Percentiles rank a stretch among this genome's conserved stretches.
These are phyloP conservation scores for Thripadectes ignobilis DNA, from an alignment of 2,797 vertebrate genomes.

Conservation along the genomic window DNA sequence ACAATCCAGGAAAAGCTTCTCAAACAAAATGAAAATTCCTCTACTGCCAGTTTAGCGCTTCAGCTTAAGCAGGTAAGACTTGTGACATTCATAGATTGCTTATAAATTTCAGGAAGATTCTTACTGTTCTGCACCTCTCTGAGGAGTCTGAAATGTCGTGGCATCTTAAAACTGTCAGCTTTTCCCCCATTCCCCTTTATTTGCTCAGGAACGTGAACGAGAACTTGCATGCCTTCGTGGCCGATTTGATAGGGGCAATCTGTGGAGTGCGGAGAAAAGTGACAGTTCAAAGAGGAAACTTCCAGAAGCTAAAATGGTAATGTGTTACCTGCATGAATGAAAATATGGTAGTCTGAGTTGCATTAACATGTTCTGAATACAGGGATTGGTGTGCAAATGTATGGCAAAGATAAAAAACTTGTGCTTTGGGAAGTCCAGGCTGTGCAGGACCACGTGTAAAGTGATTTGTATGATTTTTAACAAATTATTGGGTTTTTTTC, in stretches of 20 bases:
- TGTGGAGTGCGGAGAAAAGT: conserved; percentile 79
- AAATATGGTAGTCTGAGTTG: background rate
- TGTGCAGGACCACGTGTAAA: accelerated
- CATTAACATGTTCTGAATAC: background rate
- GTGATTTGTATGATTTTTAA: background rate
- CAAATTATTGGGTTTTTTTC: background rate
- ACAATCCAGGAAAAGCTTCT: conserved; percentile 87
- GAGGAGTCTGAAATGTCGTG: background rate
- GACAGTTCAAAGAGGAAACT: conserved; percentile 58
- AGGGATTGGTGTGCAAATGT: background rate
- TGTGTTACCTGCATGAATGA: background rate
- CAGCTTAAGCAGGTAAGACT: conserved; percentile 87
- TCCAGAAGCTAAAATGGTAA: conserved; percentile 72
- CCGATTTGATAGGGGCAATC: conserved; percentile 85
- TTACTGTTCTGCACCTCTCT: background rate
- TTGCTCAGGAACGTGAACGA: conserved; percentile 86
- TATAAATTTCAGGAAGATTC: background rate
- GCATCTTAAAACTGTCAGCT: background rate
- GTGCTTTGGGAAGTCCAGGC: background rate
- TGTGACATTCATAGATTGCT: background rate
- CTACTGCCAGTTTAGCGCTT: conserved; percentile 84
- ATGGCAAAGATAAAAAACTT: background rate
- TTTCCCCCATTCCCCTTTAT: background rate
- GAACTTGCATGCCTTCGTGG: conserved; percentile 89
- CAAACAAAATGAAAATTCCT: conserved; percentile 81